phyloP scores from a whole-genome alignment of 2,113 vertebrate species.

The Elgaria multicarinata region DNA sequence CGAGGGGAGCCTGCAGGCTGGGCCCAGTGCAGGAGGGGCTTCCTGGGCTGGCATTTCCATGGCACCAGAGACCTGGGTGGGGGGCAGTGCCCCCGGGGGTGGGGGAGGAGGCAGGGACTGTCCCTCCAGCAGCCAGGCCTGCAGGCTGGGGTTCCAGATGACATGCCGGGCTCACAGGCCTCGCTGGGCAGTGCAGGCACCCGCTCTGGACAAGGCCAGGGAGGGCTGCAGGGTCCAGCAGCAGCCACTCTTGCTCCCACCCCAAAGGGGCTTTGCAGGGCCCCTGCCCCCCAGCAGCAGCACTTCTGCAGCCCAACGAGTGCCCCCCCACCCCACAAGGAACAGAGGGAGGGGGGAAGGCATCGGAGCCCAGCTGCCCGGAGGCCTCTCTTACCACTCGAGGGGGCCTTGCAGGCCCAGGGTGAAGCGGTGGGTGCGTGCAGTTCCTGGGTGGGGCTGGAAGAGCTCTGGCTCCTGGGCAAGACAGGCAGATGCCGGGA shows the following conservation, averaged over 20 bases:
- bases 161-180: too few relatives aligned
- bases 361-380: not conserved
- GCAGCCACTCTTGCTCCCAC: not conserved
- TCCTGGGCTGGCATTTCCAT: not conserved
- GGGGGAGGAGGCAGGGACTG: not conserved
- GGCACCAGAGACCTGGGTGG: not conserved
- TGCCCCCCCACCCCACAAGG: too few relatives aligned
- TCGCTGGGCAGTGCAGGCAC: not conserved
- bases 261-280: not conserved
- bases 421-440: not conserved
- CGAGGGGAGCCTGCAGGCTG: not conserved
- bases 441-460: slow-evolving; percentile 10
- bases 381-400: slow-evolving; percentile 56
- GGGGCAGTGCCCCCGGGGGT: not conserved
- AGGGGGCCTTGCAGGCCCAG: slow-evolving; percentile 39
- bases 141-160: not conserved
- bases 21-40: not conserved
- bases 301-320: too few relatives aligned
- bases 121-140: not conserved
- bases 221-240: not conserved
- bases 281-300: not conserved
- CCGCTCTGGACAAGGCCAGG: not conserved
- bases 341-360: not conserved
- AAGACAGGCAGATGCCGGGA: not conserved
- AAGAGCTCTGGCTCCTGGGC: too few relatives aligned